Evolutionary conservation across 1,140 invertebrate genomes (phyloP).

Genomic region (Conus betulinus): DNA sequence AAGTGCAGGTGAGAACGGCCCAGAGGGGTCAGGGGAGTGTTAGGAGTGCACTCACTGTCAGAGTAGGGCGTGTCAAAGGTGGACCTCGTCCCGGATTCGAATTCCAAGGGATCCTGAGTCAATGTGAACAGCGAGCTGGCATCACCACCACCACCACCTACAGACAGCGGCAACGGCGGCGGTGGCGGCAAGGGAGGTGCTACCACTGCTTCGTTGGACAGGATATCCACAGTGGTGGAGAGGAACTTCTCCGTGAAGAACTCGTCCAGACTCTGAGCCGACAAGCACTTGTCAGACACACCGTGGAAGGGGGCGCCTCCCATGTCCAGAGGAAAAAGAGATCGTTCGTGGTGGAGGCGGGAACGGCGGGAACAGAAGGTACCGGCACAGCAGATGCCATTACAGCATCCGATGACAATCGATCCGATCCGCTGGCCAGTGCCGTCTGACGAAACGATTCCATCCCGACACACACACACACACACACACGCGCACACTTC

Average conservation of each 20-base stretch:
- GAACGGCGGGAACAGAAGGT: neutral
- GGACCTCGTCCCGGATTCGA: conserved; percentile 28
- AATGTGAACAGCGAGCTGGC: neutral
- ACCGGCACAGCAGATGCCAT: neutral
- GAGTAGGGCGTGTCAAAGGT: conserved; percentile 38
- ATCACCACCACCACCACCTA: neutral
- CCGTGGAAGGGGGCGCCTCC: neutral
- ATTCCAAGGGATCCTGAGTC: conserved; percentile 15
- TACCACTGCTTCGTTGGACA: neutral
- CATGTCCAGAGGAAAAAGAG: neutral
- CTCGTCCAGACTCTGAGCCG: neutral
- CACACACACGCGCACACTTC: too few relatives aligned
- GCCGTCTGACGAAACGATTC: conserved; percentile 9
- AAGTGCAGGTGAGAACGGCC: conserved; percentile 23
- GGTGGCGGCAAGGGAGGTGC: neutral
- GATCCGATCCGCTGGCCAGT: neutral
- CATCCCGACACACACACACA: neutral
- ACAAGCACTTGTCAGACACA: neutral
- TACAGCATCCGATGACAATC: neutral
- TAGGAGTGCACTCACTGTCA: conserved; percentile 38
- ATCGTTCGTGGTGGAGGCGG: neutral
- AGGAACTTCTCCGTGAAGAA: conserved; percentile 19
- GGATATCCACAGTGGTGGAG: conserved; percentile 15
- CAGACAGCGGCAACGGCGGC: neutral
- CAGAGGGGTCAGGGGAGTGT: conserved; percentile 33